Percentiles rank a stretch among this genome's conserved stretches.
These are phyloP conservation scores for Ostrea edulis DNA, from an alignment of 1,140 invertebrate genomes.

Conservation along the genomic window DNA sequence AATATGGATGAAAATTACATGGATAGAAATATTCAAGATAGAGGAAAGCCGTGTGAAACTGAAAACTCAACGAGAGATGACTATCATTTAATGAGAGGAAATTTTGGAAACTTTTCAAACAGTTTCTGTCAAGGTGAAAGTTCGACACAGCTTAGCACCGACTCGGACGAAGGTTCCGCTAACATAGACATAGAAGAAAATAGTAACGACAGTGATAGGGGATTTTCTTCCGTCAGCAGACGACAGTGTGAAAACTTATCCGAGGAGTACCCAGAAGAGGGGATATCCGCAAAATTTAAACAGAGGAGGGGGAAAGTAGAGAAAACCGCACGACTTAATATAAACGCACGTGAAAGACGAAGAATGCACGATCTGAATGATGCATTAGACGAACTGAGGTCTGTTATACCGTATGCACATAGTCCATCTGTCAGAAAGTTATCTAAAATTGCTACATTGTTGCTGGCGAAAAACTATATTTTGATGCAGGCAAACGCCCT, in stretches of 20 bases:
- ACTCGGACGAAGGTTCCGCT: constrained; percentile 7
- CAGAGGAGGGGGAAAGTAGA: constrained; percentile 54
- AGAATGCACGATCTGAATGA: constrained; percentile 80
- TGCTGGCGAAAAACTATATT: constrained; percentile 99
- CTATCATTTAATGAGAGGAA: neutral
- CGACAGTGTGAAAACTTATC: constrained; percentile 27
- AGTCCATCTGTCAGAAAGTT: constrained; percentile 98
- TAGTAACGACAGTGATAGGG: constrained; percentile 56
- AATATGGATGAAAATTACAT: constrained; percentile 31
- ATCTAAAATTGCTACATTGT: constrained; percentile 97
- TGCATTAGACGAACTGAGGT: constrained; percentile 77
- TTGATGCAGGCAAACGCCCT: constrained; percentile 91
- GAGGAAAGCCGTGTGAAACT: neutral
- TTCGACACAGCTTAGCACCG: constrained; percentile 5
- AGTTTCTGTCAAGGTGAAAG: neutral
- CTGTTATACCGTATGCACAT: constrained; percentile 86
- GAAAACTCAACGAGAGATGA: neutral
- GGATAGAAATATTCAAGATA: neutral
- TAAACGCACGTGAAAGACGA: constrained; percentile 78
- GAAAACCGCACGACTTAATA: constrained; percentile 71
- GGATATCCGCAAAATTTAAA: constrained; percentile 49
- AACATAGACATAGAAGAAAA: constrained; percentile 56
- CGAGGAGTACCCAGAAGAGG: constrained; percentile 58
- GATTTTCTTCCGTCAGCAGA: constrained; percentile 18
- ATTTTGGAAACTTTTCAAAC: constrained; percentile 19